phyloP scores from a whole-genome alignment of 2,113 vertebrate species.

The Cyprinodon variegatus region DNA sequence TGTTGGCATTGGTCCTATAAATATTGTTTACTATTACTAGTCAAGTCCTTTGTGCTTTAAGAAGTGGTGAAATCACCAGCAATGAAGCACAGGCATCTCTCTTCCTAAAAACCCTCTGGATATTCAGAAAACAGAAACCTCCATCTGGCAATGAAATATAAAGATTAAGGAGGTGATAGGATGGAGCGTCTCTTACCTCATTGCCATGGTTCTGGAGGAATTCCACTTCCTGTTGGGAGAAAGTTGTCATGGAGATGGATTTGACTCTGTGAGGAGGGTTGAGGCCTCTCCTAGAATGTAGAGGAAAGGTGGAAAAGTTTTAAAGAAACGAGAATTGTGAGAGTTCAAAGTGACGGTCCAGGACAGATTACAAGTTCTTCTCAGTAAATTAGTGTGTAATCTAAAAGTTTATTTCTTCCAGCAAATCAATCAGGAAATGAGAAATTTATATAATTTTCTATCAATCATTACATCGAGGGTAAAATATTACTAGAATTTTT shows the following conservation, averaged over 20 bases:
- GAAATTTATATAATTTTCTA: background rate
- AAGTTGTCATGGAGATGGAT: constrained; percentile 95
- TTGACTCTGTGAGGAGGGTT: constrained; percentile 93
- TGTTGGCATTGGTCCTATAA: background rate
- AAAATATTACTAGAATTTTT: no score
- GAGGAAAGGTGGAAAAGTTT: constrained; percentile 35
- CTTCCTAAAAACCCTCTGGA: no score
- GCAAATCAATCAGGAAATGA: background rate
- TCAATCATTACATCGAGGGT: background rate
- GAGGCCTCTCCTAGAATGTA: constrained; percentile 86
- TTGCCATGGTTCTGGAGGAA: constrained; percentile 92
- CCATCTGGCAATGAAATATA: background rate
- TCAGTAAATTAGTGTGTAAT: background rate
- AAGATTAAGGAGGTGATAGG: background rate
- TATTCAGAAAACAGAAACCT: background rate
- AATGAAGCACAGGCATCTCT: no score
- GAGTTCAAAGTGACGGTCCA: background rate
- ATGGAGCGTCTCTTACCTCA: constrained; percentile 80
- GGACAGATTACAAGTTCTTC: background rate
- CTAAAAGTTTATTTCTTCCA: background rate
- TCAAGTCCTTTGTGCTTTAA: background rate
- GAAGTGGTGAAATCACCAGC: background rate
- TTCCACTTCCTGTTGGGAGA: constrained; percentile 90
- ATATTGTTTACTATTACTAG: no score
- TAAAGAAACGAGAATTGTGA: background rate